Evolutionary conservation across 2,797 vertebrate genomes (phyloP), one percentile per base, ranked within the genome.

Genomic region (Tragelaphus eurycerus): DNA sequence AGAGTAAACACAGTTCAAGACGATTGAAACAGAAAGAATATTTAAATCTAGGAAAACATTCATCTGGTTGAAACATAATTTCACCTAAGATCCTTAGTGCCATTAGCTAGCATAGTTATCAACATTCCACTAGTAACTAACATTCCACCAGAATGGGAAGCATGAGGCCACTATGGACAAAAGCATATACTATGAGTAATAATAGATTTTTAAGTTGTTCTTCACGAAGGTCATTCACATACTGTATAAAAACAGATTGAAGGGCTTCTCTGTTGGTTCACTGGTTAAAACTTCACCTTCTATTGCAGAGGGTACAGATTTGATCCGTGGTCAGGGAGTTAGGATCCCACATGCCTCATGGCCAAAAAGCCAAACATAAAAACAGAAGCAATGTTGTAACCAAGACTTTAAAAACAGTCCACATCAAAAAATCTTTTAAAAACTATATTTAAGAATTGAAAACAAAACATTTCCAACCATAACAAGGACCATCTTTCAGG

Each of bases 1-100:
- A 46, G 6, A 91, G 62, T 93, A 48, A 97, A 67, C 29, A 86
- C 12, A 86, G 21, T 79, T 97, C 46, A 83, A 90, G 89, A 94
- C 78, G 6, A 93, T 62, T 43, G 34, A 90, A 97, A 86, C 12
- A 13, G 23, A 54, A 83, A 93, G 62, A 55, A 82, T 23, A 29
- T 59, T 93, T 95, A 81, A 78, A 85, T 25, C 4, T 46, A 10
- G 9, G 31, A 15, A 38, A 78, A 92, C 27, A 93, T 52, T 78
- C 25, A 43, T 38, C 48, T 17, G 8, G 29, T 78, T 52, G 38
- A 50, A 95, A 71, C 13, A 19, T 34, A 13, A 89, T 83, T 96
- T 29, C 48, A 55, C 54, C 21, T 92, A 71, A 78, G 55, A 78
- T 52, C 19, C 9, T 93, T 60, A 74, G 55, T 17, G 19, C 29